Conservation (phyloP, 2,113 vertebrate genomes). For the Stercorarius parasiticus region DNA sequence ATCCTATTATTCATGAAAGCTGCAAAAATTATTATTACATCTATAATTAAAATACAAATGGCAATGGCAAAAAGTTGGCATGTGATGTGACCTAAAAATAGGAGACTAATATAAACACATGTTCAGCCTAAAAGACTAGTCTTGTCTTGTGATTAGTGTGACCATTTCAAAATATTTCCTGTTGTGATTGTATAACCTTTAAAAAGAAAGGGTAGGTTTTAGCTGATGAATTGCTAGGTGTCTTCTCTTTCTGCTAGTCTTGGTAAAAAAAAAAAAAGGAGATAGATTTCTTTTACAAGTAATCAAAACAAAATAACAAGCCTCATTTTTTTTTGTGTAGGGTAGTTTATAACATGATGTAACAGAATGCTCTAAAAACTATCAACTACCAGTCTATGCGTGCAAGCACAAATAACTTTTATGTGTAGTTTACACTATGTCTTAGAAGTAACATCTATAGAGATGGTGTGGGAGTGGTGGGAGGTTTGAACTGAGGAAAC, state of each 20-base stretch:
- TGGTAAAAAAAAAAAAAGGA: background rate
- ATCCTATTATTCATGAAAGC: background rate
- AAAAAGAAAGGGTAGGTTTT: background rate
- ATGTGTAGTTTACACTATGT: background rate
- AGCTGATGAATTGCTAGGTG: background rate
- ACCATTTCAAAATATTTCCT: slow-evolving; percentile 66
- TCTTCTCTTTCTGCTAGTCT: background rate
- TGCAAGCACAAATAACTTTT: background rate
- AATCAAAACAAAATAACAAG: background rate
- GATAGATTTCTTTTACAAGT: background rate
- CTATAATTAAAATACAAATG: background rate
- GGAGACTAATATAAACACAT: background rate
- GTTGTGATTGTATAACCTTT: slow-evolving; percentile 24
- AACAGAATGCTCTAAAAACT: background rate
- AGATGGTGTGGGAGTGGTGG: background rate
- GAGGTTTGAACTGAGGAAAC: slow-evolving; percentile 6
- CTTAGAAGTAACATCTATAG: background rate
- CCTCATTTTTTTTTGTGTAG: background rate
- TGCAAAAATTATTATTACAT: background rate
- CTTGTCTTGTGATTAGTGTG: slow-evolving; percentile 46
- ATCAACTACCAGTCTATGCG: background rate
- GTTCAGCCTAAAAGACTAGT: background rate
- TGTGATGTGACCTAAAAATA: slow-evolving; percentile 40
- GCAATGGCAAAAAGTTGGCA: background rate
- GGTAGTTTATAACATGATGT: background rate